Percentiles rank a stretch among this genome's conserved stretches.
Conservation (phyloP, 2,797 vertebrate species). For the Enteromius argenteus region DNA sequence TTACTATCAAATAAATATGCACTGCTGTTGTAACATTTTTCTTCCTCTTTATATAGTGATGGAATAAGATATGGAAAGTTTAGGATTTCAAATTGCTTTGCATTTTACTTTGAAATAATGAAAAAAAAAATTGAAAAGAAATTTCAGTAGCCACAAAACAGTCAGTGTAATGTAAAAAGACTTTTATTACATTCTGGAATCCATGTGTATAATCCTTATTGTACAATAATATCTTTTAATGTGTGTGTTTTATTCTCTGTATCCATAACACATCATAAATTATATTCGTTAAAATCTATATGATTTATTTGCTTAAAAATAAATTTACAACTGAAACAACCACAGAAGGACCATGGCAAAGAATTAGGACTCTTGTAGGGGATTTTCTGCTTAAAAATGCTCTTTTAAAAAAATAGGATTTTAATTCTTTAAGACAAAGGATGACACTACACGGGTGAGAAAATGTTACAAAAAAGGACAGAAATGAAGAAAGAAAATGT, state of each 20-base stretch:
- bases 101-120: not conserved
- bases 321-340: constrained; percentile 76
- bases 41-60: not conserved
- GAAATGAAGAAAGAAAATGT: constrained; percentile 74
- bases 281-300: constrained; percentile 84
- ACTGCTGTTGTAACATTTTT: not conserved
- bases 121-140: not conserved
- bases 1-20: not conserved
- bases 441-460: constrained; percentile 69
- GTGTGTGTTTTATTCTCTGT: constrained; percentile 74
- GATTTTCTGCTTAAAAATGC: constrained; percentile 78
- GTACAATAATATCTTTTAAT: constrained; percentile 78
- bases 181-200: constrained; percentile 86
- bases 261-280: constrained; percentile 84
- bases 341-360: constrained; percentile 70
- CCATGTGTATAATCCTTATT: constrained; percentile 80
- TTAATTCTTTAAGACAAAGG: constrained; percentile 86
- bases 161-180: constrained; percentile 76
- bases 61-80: not conserved
- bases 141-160: constrained; percentile 5
- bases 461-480: constrained; percentile 69
- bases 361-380: constrained; percentile 72
- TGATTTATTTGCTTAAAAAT: constrained; percentile 71
- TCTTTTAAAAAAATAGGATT: constrained; percentile 90
- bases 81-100: not conserved